These are phyloP conservation scores for Macrotrachela quadricornifera DNA, from an alignment of 1,140 invertebrate species.

Conservation along the genomic window DNA sequence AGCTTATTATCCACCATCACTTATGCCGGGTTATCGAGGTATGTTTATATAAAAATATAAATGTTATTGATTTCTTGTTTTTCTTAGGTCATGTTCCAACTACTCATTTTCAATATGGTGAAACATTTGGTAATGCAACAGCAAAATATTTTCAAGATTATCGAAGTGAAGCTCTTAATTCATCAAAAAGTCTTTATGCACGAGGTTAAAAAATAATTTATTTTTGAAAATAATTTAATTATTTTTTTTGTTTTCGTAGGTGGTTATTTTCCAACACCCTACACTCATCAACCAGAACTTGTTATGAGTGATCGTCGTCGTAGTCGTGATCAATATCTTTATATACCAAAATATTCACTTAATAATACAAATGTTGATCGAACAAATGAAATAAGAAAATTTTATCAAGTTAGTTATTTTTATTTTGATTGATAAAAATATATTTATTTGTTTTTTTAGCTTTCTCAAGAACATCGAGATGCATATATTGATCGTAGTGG, in stretches of 20 bases:
- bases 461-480: constrained; percentile 23
- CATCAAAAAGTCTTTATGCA: constrained; percentile 20
- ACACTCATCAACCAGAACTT: constrained; percentile 24
- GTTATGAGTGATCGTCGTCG: constrained; percentile 22
- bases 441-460: constrained; percentile 15
- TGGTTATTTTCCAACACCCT: constrained; percentile 27
- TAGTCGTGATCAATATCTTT: constrained; percentile 20
- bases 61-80: background rate
- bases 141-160: constrained; percentile 32
- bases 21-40: constrained; percentile 29
- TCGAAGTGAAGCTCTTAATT: constrained; percentile 20
- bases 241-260: constrained; percentile 12
- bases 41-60: background rate
- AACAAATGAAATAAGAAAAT: constrained; percentile 19
- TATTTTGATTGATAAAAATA: background rate
- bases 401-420: constrained; percentile 16
- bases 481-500: constrained; percentile 25
- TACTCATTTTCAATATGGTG: constrained; percentile 30
- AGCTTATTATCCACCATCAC: constrained; percentile 24
- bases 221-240: background rate
- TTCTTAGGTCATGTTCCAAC: constrained; percentile 30
- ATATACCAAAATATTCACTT: constrained; percentile 21
- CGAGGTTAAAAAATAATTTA: background rate
- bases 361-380: constrained; percentile 26
- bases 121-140: constrained; percentile 29